Conservation (phyloP, 2,797 vertebrate genomes). For the Limosa lapponica region DNA sequence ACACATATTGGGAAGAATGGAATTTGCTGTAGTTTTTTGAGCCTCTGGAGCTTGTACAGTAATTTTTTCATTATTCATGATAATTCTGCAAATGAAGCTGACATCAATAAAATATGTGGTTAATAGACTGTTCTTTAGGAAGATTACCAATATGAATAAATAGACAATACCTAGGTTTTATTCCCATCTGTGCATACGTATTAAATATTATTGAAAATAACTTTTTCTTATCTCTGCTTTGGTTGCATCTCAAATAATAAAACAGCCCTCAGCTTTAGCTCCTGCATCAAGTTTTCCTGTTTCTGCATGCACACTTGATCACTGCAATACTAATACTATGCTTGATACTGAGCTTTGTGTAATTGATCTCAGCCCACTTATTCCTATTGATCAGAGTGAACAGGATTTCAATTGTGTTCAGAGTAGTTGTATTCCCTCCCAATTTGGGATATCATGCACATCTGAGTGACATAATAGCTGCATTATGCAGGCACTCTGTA, state of each 20-base stretch:
- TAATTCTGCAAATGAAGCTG: conserved; percentile 38
- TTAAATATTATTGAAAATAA: not conserved
- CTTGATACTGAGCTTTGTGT: not conserved
- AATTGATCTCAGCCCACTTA: not conserved
- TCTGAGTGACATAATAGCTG: not conserved
- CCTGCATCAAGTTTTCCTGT: not conserved
- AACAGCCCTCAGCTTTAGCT: not conserved
- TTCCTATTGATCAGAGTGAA: not conserved
- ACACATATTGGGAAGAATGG: not conserved
- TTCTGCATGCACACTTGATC: not conserved
- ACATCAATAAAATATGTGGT: conserved; percentile 12
- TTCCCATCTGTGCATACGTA: not conserved
- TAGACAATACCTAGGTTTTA: not conserved
- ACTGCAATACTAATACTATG: not conserved
- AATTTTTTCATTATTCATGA: conserved; percentile 13
- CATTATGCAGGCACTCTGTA: not conserved
- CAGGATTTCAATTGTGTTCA: not conserved
- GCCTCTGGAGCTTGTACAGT: not conserved
- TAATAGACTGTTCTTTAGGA: conserved; percentile 13
- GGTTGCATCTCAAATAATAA: not conserved
- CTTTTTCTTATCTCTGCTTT: not conserved
- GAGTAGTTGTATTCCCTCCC: not conserved
- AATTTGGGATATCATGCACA: not conserved
- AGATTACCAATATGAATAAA: not conserved
- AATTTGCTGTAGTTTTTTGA: not conserved